phyloP scores from a whole-genome alignment of 1,140 invertebrate species.

The Nilaparvata lugens region DNA sequence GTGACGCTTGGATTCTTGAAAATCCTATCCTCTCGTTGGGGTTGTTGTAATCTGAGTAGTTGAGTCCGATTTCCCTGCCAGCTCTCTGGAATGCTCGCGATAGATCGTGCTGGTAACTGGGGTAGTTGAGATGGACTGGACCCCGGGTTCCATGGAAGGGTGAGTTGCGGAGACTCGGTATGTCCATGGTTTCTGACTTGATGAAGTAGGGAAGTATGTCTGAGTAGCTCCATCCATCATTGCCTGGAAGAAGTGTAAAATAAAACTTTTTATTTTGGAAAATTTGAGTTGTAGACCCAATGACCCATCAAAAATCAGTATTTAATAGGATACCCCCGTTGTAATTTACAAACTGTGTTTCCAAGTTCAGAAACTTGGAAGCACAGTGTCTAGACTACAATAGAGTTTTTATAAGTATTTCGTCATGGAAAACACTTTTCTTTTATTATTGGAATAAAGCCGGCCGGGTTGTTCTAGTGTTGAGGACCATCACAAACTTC shows the following conservation, averaged over 20 bases:
- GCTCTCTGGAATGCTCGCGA: slow-evolving; percentile 52
- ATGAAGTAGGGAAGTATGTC: slow-evolving; percentile 59
- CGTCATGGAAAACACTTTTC: too few species aligned
- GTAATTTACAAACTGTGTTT: too few species aligned
- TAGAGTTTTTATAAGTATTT: too few species aligned
- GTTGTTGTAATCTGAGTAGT: slow-evolving; percentile 53
- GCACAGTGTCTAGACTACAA: too few species aligned
- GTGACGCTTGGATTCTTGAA: slow-evolving; percentile 39
- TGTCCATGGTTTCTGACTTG: slow-evolving; percentile 46
- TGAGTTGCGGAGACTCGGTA: slow-evolving; percentile 38
- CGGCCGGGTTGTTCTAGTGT: too few species aligned
- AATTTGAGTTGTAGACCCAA: too few species aligned
- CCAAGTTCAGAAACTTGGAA: too few species aligned
- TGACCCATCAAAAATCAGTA: too few species aligned
- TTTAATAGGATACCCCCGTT: too few species aligned
- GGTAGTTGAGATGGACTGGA: slow-evolving; percentile 42
- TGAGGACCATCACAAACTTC: too few species aligned
- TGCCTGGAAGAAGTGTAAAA: slow-evolving; percentile 50
- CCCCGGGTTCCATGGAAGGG: slow-evolving; percentile 46
- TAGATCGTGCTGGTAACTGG: slow-evolving; percentile 38
- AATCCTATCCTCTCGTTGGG: slow-evolving; percentile 45
- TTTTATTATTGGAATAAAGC: too few species aligned
- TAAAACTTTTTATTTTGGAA: too few species aligned
- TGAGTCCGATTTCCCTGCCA: slow-evolving; percentile 47
- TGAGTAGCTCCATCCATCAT: slow-evolving; percentile 53